Conservation (phyloP, 1,140 invertebrate species). For the Bombus fervidus region DNA sequence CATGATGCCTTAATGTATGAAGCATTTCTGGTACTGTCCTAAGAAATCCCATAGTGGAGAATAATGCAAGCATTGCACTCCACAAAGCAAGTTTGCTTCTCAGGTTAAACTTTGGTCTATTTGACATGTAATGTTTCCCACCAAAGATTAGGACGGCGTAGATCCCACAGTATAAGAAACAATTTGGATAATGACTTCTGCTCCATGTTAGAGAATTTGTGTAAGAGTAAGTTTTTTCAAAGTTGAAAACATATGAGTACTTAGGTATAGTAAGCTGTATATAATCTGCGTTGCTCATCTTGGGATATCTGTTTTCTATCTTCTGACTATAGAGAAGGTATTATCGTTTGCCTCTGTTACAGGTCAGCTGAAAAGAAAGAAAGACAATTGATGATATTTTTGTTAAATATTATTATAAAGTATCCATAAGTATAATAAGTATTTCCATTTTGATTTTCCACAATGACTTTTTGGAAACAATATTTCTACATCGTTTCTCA, state of each 20-base stretch:
- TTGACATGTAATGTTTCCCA: conserved; percentile 96
- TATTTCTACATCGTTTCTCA: too few species aligned
- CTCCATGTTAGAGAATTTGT: conserved; percentile 95
- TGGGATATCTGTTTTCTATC: conserved; percentile 2
- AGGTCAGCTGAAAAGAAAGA: too few species aligned
- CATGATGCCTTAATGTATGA: conserved; percentile 92
- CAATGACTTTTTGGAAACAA: too few species aligned
- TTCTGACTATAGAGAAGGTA: not conserved
- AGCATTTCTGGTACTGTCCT: conserved; percentile 94
- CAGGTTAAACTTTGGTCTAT: conserved; percentile 93
- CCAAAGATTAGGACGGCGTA: conserved; percentile 97
- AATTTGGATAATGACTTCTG: conserved; percentile 96
- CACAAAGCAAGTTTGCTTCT: conserved; percentile 92
- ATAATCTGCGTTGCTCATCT: conserved; percentile 73
- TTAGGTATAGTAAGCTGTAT: conserved; percentile 88
- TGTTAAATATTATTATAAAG: too few species aligned
- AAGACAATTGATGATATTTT: too few species aligned
- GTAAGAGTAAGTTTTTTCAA: conserved; percentile 96
- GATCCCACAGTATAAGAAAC: conserved; percentile 94
- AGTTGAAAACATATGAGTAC: conserved; percentile 97
- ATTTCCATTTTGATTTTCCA: too few species aligned
- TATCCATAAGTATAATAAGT: too few species aligned
- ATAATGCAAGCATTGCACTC: conserved; percentile 96
- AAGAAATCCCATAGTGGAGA: conserved; percentile 95
- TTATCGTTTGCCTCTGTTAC: too few species aligned